Base-by-base conservation (phyloP, 2,113 vertebrate species). In the Eptesicus fuscus region DNA sequence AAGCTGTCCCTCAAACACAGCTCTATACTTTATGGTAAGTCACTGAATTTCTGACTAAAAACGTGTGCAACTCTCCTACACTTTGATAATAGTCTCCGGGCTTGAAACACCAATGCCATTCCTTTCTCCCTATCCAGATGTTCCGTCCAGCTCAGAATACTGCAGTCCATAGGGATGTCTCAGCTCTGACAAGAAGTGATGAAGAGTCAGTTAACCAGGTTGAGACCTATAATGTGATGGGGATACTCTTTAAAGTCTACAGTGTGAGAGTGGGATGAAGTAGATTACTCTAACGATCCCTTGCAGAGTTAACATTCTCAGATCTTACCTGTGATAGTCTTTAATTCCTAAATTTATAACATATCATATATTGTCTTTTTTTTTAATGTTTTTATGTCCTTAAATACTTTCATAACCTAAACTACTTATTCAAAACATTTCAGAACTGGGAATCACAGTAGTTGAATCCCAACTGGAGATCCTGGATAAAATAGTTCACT, bases 351-450 rank as follows among this genome's bases (percentile, higher is more conserved):
- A 94, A 49, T 73, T 51, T 47, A 89, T 42, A 78, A 47, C 22
- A 30, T 67, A 35, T 90, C 51, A 49, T 6, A n/a, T 30, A 89
- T 0, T 61, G 7, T 32, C 17, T 74, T 83, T 83, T 67, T 5
- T 13, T 73, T 74, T 77, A 76, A 42, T 14, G 22, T 88, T 83
- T 86, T 37, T 92, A 83, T 59, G 14, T 42, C 18, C 40, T 1
- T n/a, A 90, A 82, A 10, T 28, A 84, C 23, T 20, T 78, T 25
- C 20, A 82, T 42, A 53, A 85, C 53, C 65, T 80, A 88, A 67
- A 95, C 63, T 25, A 92, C 30, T 71, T 51, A 90, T 13, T 73
- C n/a, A 53, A 70, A 94, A 83, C 22, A 91, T 28, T 85, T 86
- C 74, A 67, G 28, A 59, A 83, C 44, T 42, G 37, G 69, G 30